Evolutionary conservation across 2,113 vertebrate species (phyloP), one percentile per base, ranked within the genome.

Genomic region (Hemichromis elongatus): DNA sequence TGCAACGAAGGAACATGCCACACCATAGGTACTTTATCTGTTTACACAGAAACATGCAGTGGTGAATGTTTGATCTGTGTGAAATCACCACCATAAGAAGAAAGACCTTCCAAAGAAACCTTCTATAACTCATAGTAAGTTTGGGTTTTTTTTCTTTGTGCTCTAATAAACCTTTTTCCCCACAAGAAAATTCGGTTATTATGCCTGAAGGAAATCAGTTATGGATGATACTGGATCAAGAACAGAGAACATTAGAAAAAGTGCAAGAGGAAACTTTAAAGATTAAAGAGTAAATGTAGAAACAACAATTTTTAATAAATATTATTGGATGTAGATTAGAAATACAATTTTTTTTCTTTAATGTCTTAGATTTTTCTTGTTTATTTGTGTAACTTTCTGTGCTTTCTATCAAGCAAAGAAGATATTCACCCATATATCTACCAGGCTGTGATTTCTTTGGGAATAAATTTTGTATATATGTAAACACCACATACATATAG

Each of bases 21-120:
- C 83, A 5, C 61, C 77, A 82, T 68, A 82, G 79, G 45, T 82
- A 66, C 61, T 83, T 79, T 21, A 86, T 86, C 66, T 82, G 80
- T 88, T 79, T 84, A 87, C 82, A 91, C 89, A 91, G 85, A 35
- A 79, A 89, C 26, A 11, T 45, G 13, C 40, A 66, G 56, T 37
- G 16, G 14, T 28, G 52, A 70, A 81, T 84, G 82, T 90, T 90
- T 91, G 82, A 88, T 78, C 82, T 90, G 82, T 40, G 30, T 66
- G 18, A 80, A 73, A 88, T 83, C 42, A 2, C 6, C 2, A 11
- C 33, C 37, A 70, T 45, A 16, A 45, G n/a, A 28, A 57, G 53
- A 79, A 35, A 88, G 5, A 45, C 6, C 21, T 24, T 12, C 80
- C 40, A 14, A 56, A 66, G 18, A 35, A 68, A 57, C 9, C 66